A percentile compares a stretch with the other conserved stretches of the same genome.
phyloP scores from a whole-genome alignment of 2,113 vertebrate species.

The Sorex araneus region DNA sequence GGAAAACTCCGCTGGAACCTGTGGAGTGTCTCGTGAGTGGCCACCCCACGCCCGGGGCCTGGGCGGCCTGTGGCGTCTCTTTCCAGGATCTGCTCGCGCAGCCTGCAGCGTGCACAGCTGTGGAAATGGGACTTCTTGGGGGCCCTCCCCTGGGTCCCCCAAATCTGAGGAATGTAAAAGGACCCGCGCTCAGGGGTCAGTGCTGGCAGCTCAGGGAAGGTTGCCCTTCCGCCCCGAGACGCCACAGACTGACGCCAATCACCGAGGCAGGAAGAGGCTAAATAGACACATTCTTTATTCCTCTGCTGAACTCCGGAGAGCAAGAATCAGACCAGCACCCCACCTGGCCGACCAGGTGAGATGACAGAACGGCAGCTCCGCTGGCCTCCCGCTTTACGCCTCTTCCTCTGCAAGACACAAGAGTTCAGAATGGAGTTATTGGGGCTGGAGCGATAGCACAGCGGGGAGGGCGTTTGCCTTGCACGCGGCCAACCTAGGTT shows the following conservation, averaged over 20 bases:
- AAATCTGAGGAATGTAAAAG: not conserved
- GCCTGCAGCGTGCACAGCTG: no score
- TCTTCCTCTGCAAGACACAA: constrained; percentile 89
- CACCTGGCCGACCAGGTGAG: not conserved
- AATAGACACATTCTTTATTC: constrained; percentile 75
- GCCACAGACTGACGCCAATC: no score
- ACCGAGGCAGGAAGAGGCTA: not conserved
- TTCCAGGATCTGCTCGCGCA: no score
- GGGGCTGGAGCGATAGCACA: no score
- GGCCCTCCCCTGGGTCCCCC: no score
- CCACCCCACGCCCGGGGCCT: no score
- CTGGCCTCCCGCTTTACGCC: constrained; percentile 68
- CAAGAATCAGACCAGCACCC: not conserved
- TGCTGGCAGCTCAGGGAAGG: not conserved
- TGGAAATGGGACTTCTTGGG: not conserved
- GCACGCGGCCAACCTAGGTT: no score
- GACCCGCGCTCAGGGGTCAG: no score
- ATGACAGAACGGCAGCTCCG: not conserved
- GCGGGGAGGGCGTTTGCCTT: no score
- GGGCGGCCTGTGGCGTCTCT: no score
- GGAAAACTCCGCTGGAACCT: not conserved
- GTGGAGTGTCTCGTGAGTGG: not conserved
- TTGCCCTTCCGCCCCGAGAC: not conserved
- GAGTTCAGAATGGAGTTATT: not conserved
- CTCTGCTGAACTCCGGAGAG: not conserved